Percentiles rank a stretch among this genome's conserved stretches.
These are phyloP conservation scores for Pilophorus perplexus DNA, from an alignment of 2,888 invertebrate species.

Conservation along the genomic window DNA sequence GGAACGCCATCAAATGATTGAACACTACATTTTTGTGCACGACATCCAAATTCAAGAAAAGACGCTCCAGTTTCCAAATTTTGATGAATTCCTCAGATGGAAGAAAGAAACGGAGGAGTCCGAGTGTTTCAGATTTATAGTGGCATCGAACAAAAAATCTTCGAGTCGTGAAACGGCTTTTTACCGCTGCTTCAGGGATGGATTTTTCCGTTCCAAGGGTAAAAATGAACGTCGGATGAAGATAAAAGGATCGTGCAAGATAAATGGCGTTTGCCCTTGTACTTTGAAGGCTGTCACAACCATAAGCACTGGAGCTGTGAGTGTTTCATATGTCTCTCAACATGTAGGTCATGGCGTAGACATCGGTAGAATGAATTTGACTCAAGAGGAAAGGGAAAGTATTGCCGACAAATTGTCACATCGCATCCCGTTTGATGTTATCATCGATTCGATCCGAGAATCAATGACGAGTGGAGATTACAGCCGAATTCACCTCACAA, in stretches of 20 bases:
- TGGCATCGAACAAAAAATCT: background rate
- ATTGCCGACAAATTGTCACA: slow-evolving; percentile 2
- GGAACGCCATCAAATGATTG: background rate
- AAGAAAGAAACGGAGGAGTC: slow-evolving; percentile 9
- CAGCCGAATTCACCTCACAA: slow-evolving; percentile 3
- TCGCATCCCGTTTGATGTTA: background rate
- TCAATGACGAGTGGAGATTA: slow-evolving; percentile 1
- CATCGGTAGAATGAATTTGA: background rate
- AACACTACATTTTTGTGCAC: background rate
- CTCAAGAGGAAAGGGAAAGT: background rate
- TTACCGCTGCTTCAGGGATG: slow-evolving; percentile 31
- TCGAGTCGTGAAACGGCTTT: background rate
- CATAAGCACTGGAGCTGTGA: background rate
- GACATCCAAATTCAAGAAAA: slow-evolving; percentile 1
- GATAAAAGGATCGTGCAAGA: slow-evolving; percentile 13
- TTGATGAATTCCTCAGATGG: background rate
- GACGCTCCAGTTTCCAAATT: background rate
- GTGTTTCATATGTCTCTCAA: background rate
- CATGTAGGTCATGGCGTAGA: slow-evolving; percentile 12
- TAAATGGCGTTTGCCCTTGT: slow-evolving; percentile 21
- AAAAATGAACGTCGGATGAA: slow-evolving; percentile 3
- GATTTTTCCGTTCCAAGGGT: background rate
- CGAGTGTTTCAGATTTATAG: slow-evolving; percentile 7
- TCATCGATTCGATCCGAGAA: slow-evolving; percentile 13
- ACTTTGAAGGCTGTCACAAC: background rate